phyloP scores from a whole-genome alignment of 2,888 invertebrate genomes.

The Dicyrtoma fusca region DNA sequence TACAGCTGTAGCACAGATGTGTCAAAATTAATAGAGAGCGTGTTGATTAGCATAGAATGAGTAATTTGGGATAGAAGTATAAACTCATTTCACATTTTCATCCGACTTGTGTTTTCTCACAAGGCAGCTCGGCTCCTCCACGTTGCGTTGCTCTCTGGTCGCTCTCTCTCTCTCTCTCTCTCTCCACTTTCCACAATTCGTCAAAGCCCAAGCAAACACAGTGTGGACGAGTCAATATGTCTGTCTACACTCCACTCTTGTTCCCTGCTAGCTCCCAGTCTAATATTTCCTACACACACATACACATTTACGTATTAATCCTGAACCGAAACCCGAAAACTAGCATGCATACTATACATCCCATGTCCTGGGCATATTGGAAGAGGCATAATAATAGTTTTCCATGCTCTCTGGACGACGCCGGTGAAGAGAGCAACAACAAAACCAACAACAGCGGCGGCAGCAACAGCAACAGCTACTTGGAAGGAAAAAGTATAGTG shows the following conservation, averaged over 20 bases:
- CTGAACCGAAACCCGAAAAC: too few relatives aligned
- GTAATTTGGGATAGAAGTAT: conserved; percentile 41
- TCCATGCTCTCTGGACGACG: background rate
- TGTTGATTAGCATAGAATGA: conserved; percentile 49
- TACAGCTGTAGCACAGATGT: conserved; percentile 39
- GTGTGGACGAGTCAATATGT: too few relatives aligned
- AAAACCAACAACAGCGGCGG: background rate
- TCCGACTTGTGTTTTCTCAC: conserved; percentile 20
- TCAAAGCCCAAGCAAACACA: background rate
- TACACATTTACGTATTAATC: too few relatives aligned
- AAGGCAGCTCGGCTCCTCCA: background rate
- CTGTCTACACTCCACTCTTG: too few relatives aligned
- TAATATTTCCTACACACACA: too few relatives aligned
- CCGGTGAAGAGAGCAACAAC: conserved; percentile 8
- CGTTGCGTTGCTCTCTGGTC: background rate
- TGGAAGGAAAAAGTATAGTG: background rate
- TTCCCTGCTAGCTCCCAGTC: too few relatives aligned
- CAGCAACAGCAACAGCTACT: conserved; percentile 3
- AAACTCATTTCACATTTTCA: conserved; percentile 35
- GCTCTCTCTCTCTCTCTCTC: conserved; percentile 7
- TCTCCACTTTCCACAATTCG: background rate
- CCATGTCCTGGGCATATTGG: too few relatives aligned
- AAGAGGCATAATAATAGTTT: too few relatives aligned
- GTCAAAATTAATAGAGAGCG: conserved; percentile 44
- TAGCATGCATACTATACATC: too few relatives aligned